Evolutionary conservation across 2,113 vertebrate species (phyloP), one percentile per base, ranked within the genome.

Genomic region (Oryzias curvinotus): DNA sequence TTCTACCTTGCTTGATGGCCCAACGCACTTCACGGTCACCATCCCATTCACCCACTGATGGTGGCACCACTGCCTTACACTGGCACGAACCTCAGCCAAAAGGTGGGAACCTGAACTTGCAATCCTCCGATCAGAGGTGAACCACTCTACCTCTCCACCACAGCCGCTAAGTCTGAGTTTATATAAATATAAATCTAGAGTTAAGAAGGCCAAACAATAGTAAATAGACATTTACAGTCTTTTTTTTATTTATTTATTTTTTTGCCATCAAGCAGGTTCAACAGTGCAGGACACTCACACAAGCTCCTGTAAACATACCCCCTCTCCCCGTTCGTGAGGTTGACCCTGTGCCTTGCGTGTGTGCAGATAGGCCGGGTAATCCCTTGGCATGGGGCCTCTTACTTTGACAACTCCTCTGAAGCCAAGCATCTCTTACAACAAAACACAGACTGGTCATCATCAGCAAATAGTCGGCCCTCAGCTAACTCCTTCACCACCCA

Each of bases 371-470:
- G 66, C 69, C 3, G 73, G 53, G 72, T 89, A 86, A 89, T 87
- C 79, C 77, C 75, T 77, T 70, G 78, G 82, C 85, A 84, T 46
- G 68, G 69, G 71, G 79, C 76, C 82, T 83, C 77, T 87, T 91
- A 89, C 91, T 92, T 91, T 91, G 90, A 91, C 88, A 92, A 86
- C 83, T 88, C 83, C 67, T 78, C 70, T 83, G 86, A 87, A 87
- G 84, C 77, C 77, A 67, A 78, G 87, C 85, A 83, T 91, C 85
- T 85, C 82, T 91, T 89, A 85, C 84, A 89, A 85, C 87, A 80
- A 88, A 87, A 90, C 85, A 90, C 70, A 81, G 82, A 70, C 71
- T 71, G 71, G 76, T 71, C 75, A 73, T 85, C 88, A 84, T 77
- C 73, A 80, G 85, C 78, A 77, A 76, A 88, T 87, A 80, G 85